Conservation (phyloP, 2,797 vertebrate species). For the Sebastolobus altivelis region DNA sequence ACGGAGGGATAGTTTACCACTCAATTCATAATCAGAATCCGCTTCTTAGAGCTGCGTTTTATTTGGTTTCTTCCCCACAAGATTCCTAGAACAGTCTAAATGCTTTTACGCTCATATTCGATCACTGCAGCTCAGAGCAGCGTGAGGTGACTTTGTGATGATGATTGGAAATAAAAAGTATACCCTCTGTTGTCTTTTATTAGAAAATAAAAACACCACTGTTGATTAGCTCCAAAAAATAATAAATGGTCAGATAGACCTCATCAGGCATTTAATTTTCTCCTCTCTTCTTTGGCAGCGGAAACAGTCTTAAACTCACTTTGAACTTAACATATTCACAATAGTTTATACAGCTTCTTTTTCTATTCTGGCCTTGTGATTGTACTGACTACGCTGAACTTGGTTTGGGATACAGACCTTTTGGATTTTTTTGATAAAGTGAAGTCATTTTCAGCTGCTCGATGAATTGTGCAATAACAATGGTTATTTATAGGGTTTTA, state of each 20-base stretch:
- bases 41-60: background rate
- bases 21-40: background rate
- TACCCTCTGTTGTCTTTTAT: background rate
- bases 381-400: background rate
- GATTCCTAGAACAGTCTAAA: background rate
- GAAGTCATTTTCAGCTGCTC: background rate
- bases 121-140: constrained; percentile 4
- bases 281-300: background rate
- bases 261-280: background rate
- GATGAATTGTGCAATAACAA: too few relatives aligned
- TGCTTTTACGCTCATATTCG: background rate
- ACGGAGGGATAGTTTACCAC: too few relatives aligned
- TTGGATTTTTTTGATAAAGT: background rate
- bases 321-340: background rate
- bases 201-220: background rate
- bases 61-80: background rate
- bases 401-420: background rate
- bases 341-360: background rate
- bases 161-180: background rate
- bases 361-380: background rate
- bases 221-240: background rate
- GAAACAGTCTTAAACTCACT: background rate
- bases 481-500: too few relatives aligned
- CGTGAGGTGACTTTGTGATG: background rate
- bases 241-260: background rate